Percentiles rank a stretch among this genome's conserved stretches.
phyloP scores from a whole-genome alignment of 2,797 vertebrate species.

The Kryptolebias ocellatus region DNA sequence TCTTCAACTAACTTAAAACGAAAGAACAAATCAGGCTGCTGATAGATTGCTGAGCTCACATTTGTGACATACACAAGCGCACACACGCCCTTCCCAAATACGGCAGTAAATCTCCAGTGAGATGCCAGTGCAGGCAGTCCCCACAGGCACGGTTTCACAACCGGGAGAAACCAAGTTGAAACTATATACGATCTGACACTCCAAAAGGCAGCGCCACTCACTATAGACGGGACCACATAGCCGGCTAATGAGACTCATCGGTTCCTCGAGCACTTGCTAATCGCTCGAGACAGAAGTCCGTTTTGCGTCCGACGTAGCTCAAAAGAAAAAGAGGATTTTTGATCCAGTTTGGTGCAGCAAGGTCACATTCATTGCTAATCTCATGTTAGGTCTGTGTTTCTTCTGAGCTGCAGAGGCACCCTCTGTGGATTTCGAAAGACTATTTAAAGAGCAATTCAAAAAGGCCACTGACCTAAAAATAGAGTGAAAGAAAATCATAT shows the following conservation, averaged over 20 bases:
- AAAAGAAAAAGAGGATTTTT: conserved; percentile 4
- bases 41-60: conserved; percentile 44
- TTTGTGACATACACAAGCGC: conserved; percentile 60
- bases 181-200: conserved; percentile 48
- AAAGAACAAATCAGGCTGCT: conserved; percentile 16
- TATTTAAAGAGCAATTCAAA: conserved; percentile 47
- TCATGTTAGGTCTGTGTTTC: conserved; percentile 30
- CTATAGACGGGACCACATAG: conserved; percentile 31
- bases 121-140: conserved; percentile 72
- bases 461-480: conserved; percentile 28
- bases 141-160: conserved; percentile 72
- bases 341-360: conserved; percentile 10
- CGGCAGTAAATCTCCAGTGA: conserved; percentile 77
- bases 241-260: conserved; percentile 36
- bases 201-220: conserved; percentile 33
- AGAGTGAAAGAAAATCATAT: conserved; percentile 30
- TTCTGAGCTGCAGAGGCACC: conserved; percentile 26
- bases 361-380: conserved; percentile 9
- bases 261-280: conserved; percentile 39
- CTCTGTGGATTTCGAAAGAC: no score
- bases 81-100: conserved; percentile 75
- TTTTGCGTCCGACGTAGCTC: conserved; percentile 20
- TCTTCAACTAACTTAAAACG: conserved; percentile 1
- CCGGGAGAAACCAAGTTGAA: conserved; percentile 58
- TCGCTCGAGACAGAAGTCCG: conserved; percentile 23